Conservation (phyloP, 1,140 invertebrate genomes). For the Bilobella aurantiaca region DNA sequence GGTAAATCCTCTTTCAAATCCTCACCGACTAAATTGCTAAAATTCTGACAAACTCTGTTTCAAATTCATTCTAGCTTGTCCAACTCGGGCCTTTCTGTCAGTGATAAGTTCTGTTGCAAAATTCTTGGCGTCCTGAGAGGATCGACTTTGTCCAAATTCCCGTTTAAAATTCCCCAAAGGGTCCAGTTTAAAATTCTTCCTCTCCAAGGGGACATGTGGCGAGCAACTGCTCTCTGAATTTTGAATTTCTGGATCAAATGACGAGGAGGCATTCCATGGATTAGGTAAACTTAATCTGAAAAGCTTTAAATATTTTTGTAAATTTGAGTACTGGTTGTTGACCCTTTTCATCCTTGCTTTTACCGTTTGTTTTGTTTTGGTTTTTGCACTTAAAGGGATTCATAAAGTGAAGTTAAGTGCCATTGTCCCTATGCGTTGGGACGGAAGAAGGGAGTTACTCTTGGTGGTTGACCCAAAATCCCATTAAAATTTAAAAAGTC, state of each 20-base stretch:
- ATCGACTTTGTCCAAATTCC: neutral
- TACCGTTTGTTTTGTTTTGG: constrained; percentile 5
- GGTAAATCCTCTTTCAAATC: neutral
- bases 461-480: constrained; percentile 22
- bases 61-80: neutral
- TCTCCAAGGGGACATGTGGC: neutral
- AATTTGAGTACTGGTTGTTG: too few relatives aligned
- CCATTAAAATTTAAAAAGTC: constrained; percentile 32
- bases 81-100: neutral
- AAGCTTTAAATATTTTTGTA: too few relatives aligned
- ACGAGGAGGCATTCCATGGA: too few relatives aligned
- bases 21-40: neutral
- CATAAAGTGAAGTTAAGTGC: constrained; percentile 5
- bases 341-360: neutral
- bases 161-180: too few relatives aligned
- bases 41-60: neutral
- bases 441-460: neutral
- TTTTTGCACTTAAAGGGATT: constrained; percentile 3
- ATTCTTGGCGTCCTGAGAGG: neutral
- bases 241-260: too few relatives aligned
- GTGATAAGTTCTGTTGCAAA: neutral
- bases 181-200: neutral
- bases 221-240: neutral
- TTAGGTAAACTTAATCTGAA: too few relatives aligned
- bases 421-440: neutral